A percentile compares a stretch with the other conserved stretches of the same genome.
phyloP scores from a whole-genome alignment of 2,113 vertebrate genomes.

The Pseudopipra pipra region DNA sequence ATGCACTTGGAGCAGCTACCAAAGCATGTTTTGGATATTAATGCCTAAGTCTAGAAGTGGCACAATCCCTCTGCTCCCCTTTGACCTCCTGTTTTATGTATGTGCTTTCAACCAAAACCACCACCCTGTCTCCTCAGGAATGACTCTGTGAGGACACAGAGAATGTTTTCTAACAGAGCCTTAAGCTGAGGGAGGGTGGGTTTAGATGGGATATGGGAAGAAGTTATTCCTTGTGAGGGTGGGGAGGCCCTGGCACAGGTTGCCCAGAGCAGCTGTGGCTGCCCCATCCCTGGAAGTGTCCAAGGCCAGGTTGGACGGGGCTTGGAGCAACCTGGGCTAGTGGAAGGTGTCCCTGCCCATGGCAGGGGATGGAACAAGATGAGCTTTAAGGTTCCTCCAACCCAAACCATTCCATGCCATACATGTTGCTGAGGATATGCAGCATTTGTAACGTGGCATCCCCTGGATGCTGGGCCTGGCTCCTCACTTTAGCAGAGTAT shows the following conservation, averaged over 20 bases:
- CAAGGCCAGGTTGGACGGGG: neutral
- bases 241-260: rapidly evolving
- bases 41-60: neutral
- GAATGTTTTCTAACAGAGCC: neutral
- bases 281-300: neutral
- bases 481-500: neutral
- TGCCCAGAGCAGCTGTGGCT: neutral
- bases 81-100: neutral
- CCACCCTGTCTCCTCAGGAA: neutral
- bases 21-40: neutral
- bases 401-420: neutral
- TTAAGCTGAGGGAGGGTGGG: neutral
- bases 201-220: neutral
- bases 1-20: neutral
- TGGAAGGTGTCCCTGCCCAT: neutral
- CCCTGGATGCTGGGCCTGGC: neutral
- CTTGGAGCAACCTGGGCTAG: neutral
- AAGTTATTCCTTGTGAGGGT: neutral
- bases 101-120: neutral
- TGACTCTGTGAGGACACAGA: neutral
- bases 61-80: neutral
- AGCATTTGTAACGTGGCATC: neutral
- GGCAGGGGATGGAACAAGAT: neutral
- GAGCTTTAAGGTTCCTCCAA: neutral
- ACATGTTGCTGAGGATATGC: neutral